These are phyloP conservation scores for Passerina amoena DNA, from an alignment of 2,113 vertebrate species.

Conservation along the genomic window DNA sequence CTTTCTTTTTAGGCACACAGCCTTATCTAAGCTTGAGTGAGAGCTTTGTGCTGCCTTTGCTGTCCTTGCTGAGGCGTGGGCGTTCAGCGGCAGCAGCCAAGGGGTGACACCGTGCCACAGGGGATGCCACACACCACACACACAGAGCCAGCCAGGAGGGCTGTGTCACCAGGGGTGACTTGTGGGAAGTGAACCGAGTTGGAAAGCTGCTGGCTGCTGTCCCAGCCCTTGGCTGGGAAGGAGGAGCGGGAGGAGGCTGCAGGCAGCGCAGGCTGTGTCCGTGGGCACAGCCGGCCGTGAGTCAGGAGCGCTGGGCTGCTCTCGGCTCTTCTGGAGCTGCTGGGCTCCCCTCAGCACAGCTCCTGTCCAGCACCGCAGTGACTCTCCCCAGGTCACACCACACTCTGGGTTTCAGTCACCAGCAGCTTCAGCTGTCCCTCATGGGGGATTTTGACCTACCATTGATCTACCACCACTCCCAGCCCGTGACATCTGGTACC, in stretches of 20 bases:
- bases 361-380: neutral
- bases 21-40: neutral
- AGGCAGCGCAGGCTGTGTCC: neutral
- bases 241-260: neutral
- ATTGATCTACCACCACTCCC: neutral
- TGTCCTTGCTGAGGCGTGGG: fast-evolving
- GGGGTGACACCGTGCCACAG: fast-evolving
- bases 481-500: fast-evolving
- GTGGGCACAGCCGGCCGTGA: neutral
- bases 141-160: neutral
- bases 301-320: neutral
- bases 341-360: neutral
- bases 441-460: neutral
- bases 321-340: neutral
- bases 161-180: neutral
- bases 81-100: fast-evolving
- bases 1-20: neutral
- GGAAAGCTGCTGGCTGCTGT: neutral
- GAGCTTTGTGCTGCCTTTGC: neutral
- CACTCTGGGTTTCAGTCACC: fast-evolving
- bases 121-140: neutral
- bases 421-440: neutral
- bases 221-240: neutral
- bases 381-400: neutral
- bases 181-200: neutral